phyloP scores from a whole-genome alignment of 2,797 vertebrate genomes.

The Sebastes trivittatus region DNA sequence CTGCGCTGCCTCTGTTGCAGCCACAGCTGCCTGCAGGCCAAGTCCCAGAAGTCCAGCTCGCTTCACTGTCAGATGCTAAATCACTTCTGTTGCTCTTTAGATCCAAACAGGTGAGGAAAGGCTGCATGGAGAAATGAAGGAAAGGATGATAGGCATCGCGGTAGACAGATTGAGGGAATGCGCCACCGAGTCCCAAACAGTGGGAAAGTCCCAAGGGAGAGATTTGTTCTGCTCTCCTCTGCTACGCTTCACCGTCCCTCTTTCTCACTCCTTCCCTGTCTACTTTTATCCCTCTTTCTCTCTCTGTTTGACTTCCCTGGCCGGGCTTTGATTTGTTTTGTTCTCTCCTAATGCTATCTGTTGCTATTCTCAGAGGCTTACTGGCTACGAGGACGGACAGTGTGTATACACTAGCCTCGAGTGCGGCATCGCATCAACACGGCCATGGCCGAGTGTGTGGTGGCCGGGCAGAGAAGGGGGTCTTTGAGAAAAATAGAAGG shows the following conservation, averaged over 20 bases:
- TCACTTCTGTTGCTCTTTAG: slow-evolving; percentile 31
- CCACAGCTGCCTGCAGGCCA: neutral
- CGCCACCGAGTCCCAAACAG: slow-evolving; percentile 51
- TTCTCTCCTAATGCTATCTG: slow-evolving; percentile 57
- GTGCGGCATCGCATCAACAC: slow-evolving; percentile 43
- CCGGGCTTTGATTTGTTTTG: slow-evolving; percentile 61
- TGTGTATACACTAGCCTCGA: slow-evolving; percentile 46
- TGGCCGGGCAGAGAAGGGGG: neutral
- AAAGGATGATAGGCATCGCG: slow-evolving; percentile 14
- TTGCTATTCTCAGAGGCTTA: slow-evolving; percentile 61
- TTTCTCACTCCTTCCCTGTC: slow-evolving; percentile 28
- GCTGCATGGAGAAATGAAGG: slow-evolving; percentile 12
- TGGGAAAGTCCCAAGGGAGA: slow-evolving; percentile 67
- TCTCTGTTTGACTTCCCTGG: slow-evolving; percentile 56
- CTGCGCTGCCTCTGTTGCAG: neutral
- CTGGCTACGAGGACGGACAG: slow-evolving; percentile 38
- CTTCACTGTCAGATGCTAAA: slow-evolving; percentile 34
- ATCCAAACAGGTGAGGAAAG: slow-evolving; percentile 9
- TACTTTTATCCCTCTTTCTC: slow-evolving; percentile 11
- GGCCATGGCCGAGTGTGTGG: neutral
- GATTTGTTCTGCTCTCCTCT: slow-evolving; percentile 61
- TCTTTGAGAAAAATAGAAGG: slow-evolving; percentile 26
- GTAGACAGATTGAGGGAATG: slow-evolving; percentile 58
- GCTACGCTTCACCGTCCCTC: slow-evolving; percentile 35
- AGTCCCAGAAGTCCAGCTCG: neutral